Evolutionary conservation across 2,888 invertebrate species (phyloP), one percentile per base, ranked within the genome.

Genomic region (Dicranocentrus wangi): DNA sequence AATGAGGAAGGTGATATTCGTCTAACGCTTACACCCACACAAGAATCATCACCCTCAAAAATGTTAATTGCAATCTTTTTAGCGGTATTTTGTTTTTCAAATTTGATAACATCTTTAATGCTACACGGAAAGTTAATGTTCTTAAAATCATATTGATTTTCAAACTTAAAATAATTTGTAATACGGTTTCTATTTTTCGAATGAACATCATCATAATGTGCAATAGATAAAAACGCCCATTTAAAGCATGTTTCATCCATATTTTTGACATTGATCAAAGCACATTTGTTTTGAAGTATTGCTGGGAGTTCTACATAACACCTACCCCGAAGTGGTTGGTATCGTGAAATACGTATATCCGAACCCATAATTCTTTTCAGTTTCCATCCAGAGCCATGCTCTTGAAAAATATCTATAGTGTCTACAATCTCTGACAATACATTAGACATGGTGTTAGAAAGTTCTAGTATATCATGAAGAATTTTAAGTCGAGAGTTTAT

Each of bases 1-100:
- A 47, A 17, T 47, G 5, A 13, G 13, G 7, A 21, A 10, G 61
- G 69, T 13, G 77, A 77, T 5, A 77, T 68, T 19, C 76, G 25
- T 19, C n/a, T 51, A 1, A 69, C 25, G n/a, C 27, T 1, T 23
- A 72, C 8, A 19, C 23, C 27, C 15, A n/a, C 25, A 7, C 1
- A 1, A 55, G 28, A 3, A 25, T 71, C 51, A 43, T 47, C 42
- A 10, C 1, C 8, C 27, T 76, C 76, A 68, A 76, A 76, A 19
- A 76, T 58, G 27, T 76, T 76, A 0, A 76, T 43, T 1, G 76
- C 76, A 27, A 76, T 19, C 27, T 66, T 66, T 58, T 58, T 53
- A 1, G 3, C 1, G 1, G 2, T 15, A 23, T 76, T 76, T 25
- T 39, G n/a, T 42, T 42, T 25, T 32, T 76, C 76, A 58, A 76